Percentiles rank a stretch among this genome's conserved stretches.
Evolutionary conservation across 2,113 vertebrate species (phyloP).

Genomic region (Phaethon lepturus): DNA sequence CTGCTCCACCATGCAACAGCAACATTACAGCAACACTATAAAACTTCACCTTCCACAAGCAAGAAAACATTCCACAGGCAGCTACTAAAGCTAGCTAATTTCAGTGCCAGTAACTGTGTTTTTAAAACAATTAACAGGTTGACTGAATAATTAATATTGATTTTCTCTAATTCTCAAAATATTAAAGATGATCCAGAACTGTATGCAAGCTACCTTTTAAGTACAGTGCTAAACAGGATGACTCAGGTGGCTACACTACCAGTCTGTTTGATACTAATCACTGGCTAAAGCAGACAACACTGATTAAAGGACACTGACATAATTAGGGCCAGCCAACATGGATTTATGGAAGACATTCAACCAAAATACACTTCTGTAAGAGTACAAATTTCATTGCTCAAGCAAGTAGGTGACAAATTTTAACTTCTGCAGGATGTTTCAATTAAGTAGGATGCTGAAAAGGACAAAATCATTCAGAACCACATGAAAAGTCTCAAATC

Average conservation of each 20-base stretch:
- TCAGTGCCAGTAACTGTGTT: background rate
- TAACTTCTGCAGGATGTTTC: background rate
- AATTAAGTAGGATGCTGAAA: background rate
- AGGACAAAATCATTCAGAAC: background rate
- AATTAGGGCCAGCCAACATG: background rate
- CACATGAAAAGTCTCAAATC: background rate
- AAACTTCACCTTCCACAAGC: background rate
- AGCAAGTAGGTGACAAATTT: background rate
- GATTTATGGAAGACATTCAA: background rate
- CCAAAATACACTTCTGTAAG: background rate
- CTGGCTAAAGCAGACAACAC: background rate
- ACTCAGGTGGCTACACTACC: slow-evolving; percentile 6
- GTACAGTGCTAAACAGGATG: slow-evolving; percentile 2
- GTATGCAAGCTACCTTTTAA: background rate
- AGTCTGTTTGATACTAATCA: slow-evolving; percentile 1
- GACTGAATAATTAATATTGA: background rate
- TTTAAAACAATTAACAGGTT: background rate
- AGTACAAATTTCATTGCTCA: background rate
- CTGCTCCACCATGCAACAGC: background rate
- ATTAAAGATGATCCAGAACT: background rate
- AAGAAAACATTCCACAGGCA: background rate
- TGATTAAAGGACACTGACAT: slow-evolving; percentile 42
- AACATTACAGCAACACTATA: background rate
- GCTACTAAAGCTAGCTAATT: background rate
- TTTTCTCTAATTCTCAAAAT: slow-evolving; percentile 7